Percentiles rank a stretch among this genome's conserved stretches.
Conservation (phyloP, 2,888 invertebrate genomes). For the Cryptocheilus praepositus region DNA sequence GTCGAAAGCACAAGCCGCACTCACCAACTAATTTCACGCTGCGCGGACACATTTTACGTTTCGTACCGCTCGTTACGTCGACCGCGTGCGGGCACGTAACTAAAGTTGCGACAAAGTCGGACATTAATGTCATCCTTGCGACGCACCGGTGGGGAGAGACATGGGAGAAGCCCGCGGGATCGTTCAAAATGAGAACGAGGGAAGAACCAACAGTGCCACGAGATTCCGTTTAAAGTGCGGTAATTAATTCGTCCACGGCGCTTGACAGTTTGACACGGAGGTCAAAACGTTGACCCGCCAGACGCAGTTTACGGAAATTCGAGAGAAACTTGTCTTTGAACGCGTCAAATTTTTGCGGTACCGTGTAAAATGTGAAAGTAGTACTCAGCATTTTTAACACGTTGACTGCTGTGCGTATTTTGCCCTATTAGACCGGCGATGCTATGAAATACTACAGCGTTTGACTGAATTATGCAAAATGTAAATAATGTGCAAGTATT, state of each 20-base stretch:
- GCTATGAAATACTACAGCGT: no score
- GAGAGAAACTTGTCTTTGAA: neutral
- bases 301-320: conserved; percentile 2
- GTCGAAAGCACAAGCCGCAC: no score
- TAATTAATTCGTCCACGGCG: conserved; percentile 36
- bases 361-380: conserved; percentile 2
- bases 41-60: no score
- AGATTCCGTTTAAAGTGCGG: conserved; percentile 26
- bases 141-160: neutral
- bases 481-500: no score
- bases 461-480: no score
- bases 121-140: conserved; percentile 6
- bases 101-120: neutral
- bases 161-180: neutral
- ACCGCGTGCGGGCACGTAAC: neutral
- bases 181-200: no score
- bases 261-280: conserved; percentile 13
- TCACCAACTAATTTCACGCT: no score
- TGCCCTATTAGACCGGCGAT: no score
- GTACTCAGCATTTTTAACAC: no score
- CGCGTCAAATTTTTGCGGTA: conserved; percentile 6
- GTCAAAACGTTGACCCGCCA: neutral
- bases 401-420: no score
- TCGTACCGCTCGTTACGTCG: no score
- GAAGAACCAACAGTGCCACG: no score